A percentile compares a stretch with the other conserved stretches of the same genome.
Conservation (phyloP, 53 echinoderm and acorn worm species). For the Holothuria scabra region DNA sequence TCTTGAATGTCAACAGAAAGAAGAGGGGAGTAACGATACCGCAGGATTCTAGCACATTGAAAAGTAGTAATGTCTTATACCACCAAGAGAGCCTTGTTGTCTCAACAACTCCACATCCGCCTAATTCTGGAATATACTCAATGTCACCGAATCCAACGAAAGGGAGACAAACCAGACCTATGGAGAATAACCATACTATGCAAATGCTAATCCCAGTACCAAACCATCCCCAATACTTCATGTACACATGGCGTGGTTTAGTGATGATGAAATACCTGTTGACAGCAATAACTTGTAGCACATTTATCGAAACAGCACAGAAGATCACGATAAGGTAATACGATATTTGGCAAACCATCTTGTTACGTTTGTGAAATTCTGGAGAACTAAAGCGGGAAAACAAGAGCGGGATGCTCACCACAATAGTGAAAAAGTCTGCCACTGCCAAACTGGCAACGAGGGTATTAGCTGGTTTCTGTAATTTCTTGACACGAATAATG, state of each 20-base stretch:
- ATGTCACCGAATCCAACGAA: conserved; percentile 35
- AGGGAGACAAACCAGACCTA: conserved; percentile 15
- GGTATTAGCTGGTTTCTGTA: conserved; percentile 17
- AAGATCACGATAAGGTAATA: conserved; percentile 13
- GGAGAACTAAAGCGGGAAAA: conserved; percentile 13
- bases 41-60: conserved; percentile 27
- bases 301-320: conserved; percentile 2
- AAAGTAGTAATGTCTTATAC: conserved; percentile 20
- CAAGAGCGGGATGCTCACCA: conserved; percentile 13
- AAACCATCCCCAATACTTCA: conserved; percentile 19
- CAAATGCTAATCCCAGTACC: not conserved
- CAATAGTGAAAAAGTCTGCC: not conserved
- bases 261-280: conserved; percentile 47
- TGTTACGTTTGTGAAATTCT: conserved; percentile 1
- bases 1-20: conserved; percentile 29
- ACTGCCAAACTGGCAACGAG: conserved; percentile 19
- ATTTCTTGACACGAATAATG: not conserved
- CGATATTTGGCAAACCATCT: not conserved
- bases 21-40: conserved; percentile 27
- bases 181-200: not conserved
- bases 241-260: conserved; percentile 11
- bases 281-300: conserved; percentile 32
- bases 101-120: conserved; percentile 41
- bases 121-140: conserved; percentile 35
- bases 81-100: conserved; percentile 13